Percentiles rank a stretch among this genome's conserved stretches.
Conservation (phyloP, 2,888 invertebrate species). For the Mythimna pallens region DNA sequence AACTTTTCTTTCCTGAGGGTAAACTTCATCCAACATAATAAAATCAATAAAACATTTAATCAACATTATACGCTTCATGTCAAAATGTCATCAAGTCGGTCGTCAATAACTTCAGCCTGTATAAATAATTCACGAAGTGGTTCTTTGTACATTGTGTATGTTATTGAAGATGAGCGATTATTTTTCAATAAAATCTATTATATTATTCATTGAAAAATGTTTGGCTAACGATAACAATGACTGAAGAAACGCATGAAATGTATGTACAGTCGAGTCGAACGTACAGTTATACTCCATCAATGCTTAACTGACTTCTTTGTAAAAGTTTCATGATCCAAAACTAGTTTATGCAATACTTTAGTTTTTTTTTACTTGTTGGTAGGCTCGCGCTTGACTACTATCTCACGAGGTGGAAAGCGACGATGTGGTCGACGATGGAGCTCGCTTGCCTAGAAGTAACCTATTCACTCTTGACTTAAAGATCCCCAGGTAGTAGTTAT, state of each 20-base stretch:
- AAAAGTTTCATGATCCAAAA: too few species aligned
- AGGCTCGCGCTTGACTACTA: too few species aligned
- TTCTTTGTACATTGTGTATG: conserved; percentile 12
- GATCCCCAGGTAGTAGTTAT: too few species aligned
- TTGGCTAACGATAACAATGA: background rate
- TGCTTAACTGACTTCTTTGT: too few species aligned
- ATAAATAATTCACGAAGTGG: conserved; percentile 65
- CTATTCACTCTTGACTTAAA: too few species aligned
- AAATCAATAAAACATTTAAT: conserved; percentile 42
- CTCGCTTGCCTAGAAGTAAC: too few species aligned
- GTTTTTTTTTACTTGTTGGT: too few species aligned
- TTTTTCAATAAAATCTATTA: background rate
- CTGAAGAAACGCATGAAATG: background rate
- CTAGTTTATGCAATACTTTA: too few species aligned
- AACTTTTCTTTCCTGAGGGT: background rate
- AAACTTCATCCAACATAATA: conserved; percentile 1
- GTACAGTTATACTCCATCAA: too few species aligned
- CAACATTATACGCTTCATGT: conserved; percentile 18
- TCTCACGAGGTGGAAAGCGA: too few species aligned
- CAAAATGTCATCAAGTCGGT: conserved; percentile 15
- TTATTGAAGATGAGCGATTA: background rate
- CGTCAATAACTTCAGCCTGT: conserved; percentile 56
- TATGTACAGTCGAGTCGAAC: too few species aligned
- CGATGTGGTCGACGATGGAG: too few species aligned
- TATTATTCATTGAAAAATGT: background rate